A percentile compares a stretch with the other conserved stretches of the same genome.
Evolutionary conservation across 2,797 vertebrate species (phyloP).

Genomic region (Trematomus bernacchii): DNA sequence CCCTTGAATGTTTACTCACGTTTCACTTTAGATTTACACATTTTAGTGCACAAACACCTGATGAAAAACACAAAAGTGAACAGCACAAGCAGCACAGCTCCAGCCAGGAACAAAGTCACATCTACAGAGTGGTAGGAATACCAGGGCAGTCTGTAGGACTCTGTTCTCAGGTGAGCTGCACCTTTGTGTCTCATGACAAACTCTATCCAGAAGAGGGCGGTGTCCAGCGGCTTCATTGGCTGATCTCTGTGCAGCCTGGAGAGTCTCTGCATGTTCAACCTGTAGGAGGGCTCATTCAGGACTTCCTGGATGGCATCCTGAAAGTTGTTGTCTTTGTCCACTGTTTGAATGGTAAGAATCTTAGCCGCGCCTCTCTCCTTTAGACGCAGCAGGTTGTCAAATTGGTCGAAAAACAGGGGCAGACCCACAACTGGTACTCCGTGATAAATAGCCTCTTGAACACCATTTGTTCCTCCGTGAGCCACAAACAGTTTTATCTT

Average conservation of each 20-base stretch:
- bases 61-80: slow-evolving; percentile 37
- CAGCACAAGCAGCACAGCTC: slow-evolving; percentile 37
- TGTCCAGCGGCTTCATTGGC: slow-evolving; percentile 65
- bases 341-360: slow-evolving; percentile 37
- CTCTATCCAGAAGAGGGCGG: slow-evolving; percentile 82
- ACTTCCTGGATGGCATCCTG: slow-evolving; percentile 72
- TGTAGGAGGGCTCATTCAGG: slow-evolving; percentile 74
- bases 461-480: slow-evolving; percentile 83
- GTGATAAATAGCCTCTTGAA: slow-evolving; percentile 81
- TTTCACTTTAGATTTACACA: slow-evolving; percentile 66
- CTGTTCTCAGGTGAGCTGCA: slow-evolving; percentile 74
- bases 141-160: slow-evolving; percentile 75
- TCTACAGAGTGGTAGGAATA: slow-evolving; percentile 77
- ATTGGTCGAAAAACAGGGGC: slow-evolving; percentile 78
- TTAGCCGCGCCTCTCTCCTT: slow-evolving; percentile 69
- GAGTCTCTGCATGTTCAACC: slow-evolving; percentile 78
- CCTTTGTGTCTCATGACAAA: slow-evolving; percentile 83
- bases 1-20: too few species aligned
- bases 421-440: slow-evolving; percentile 68
- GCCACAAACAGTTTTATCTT: slow-evolving; percentile 77
- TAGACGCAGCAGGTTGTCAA: slow-evolving; percentile 77
- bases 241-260: slow-evolving; percentile 77
- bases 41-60: slow-evolving; percentile 53
- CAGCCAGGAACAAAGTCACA: slow-evolving; percentile 59
- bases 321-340: slow-evolving; percentile 72